These are phyloP conservation scores for Rhinopithecus roxellana DNA, from an alignment of 2,113 vertebrate genomes.

Conservation along the genomic window DNA sequence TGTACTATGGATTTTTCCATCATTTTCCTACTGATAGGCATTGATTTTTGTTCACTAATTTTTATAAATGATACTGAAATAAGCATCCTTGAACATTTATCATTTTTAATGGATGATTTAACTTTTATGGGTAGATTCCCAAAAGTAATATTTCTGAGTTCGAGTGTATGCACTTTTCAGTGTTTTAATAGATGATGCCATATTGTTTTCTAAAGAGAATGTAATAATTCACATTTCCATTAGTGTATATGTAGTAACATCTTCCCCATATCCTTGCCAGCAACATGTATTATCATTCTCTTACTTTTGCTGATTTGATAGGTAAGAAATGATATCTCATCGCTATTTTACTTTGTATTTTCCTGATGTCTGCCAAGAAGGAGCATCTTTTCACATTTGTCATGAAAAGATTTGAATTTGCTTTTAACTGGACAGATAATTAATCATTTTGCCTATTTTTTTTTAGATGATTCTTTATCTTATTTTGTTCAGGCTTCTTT, in stretches of 20 bases:
- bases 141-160: background rate
- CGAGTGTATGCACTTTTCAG: background rate
- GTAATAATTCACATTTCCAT: background rate
- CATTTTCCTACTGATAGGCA: background rate
- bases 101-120: background rate
- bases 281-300: background rate
- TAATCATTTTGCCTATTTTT: background rate
- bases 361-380: background rate
- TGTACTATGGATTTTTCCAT: background rate
- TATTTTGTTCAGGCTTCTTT: slow-evolving; percentile 26
- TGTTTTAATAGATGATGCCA: background rate
- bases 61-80: slow-evolving; percentile 17
- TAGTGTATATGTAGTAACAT: background rate
- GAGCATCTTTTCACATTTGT: background rate
- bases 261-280: background rate
- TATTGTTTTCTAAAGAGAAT: slow-evolving; percentile 4
- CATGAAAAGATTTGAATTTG: background rate
- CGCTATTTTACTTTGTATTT: background rate
- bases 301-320: background rate
- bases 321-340: background rate
- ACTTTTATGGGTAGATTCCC: background rate
- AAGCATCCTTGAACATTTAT: background rate
- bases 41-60: slow-evolving; percentile 7
- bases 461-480: slow-evolving; percentile 8
- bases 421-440: background rate